phyloP scores from a whole-genome alignment of 1,140 invertebrate genomes.

The Vollenhovia emeryi region DNA sequence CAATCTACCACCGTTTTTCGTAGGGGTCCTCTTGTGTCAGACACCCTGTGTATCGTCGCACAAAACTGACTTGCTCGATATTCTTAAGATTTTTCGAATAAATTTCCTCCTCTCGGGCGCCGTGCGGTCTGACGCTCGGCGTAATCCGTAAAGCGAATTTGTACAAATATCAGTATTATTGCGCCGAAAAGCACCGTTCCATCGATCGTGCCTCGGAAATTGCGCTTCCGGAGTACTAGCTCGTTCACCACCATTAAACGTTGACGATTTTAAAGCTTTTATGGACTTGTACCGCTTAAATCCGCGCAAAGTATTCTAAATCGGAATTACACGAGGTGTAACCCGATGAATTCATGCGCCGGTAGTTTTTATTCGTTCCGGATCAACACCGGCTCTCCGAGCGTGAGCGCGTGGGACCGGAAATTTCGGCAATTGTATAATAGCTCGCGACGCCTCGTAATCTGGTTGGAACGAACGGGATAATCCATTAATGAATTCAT shows the following conservation, averaged over 20 bases:
- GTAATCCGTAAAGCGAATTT: neutral
- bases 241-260: neutral
- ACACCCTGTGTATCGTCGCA: neutral
- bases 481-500: conserved; percentile 38
- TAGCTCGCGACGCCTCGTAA: neutral
- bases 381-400: neutral
- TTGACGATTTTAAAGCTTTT: conserved; percentile 14
- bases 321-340: neutral
- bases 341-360: neutral
- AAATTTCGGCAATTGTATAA: conserved; percentile 3
- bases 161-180: conserved; percentile 12
- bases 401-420: neutral
- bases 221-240: neutral
- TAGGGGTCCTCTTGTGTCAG: too few relatives aligned
- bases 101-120: neutral
- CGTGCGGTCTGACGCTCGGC: neutral
- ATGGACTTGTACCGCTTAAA: neutral
- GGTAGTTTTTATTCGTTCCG: conserved; percentile 3
- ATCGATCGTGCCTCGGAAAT: conserved; percentile 6
- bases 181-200: neutral
- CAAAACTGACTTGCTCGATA: neutral
- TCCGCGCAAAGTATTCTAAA: neutral
- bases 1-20: too few relatives aligned
- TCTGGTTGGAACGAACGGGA: neutral
- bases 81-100: neutral